Evolutionary conservation across 2,888 invertebrate genomes (phyloP), one percentile per base, ranked within the genome.

Genomic region (Calameuta filiformis): DNA sequence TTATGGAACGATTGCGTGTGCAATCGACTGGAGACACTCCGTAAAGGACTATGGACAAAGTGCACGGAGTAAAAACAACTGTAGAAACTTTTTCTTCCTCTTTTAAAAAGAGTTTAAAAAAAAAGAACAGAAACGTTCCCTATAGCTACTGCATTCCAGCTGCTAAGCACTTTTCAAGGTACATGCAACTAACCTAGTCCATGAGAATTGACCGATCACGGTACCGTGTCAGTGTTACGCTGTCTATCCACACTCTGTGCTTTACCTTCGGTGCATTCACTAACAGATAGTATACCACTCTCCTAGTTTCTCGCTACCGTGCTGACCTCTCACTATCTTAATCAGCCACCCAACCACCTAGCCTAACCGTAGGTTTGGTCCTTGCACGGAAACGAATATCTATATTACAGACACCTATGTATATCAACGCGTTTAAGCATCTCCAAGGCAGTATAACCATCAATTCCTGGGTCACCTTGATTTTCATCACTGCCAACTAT

Each of bases 211-310:
- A 81, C 80, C 80, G 78, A 81, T 56, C 76, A 78, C 35, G 35
- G 71, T 76, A 78, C 73, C 75, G 78, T 81, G 76, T 81, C 81
- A 82, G 79, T 82, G 81, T 81, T 82, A 79, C 79, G 78, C 73
- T n/a, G n/a, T 35, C 76, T 79, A 75, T 76, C 71, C 69, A 73
- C 71, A 31, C 31, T 71, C 69, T 76, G 23, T 56, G 37, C 37
- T 37, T 37, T 37, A 37, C 37, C 37, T 37, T 37, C 12, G 37
- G 11, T 37, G 56, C 56, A 23, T 56, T 56, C 56, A 56, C 56
- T 23, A 56, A 23, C 56, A 56, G 56, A 56, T 9, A 56, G 56
- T 56, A 56, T 56, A 56, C 23, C 23, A 56, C 56, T 56, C 56
- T 56, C 56, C 56, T 23, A 9, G 56, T 56, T 56, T 56, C 56